Evolutionary conservation across 2,797 vertebrate species (phyloP).

Genomic region (Gymnopithys bicolor): DNA sequence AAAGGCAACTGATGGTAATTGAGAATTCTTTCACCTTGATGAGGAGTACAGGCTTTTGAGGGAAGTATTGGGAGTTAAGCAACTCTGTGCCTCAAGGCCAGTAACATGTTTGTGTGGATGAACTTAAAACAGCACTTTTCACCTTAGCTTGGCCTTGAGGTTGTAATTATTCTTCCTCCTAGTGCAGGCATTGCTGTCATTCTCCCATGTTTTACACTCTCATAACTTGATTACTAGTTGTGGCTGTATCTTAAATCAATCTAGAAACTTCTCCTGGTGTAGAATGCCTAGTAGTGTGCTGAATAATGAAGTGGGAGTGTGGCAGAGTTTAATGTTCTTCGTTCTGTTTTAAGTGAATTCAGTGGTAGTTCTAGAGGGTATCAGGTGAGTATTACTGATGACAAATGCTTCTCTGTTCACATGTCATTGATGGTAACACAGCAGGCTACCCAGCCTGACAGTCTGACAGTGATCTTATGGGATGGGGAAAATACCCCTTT

Average conservation of each 20-base stretch:
- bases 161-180: not conserved
- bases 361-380: not conserved
- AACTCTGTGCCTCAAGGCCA: not conserved
- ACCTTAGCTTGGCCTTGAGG: not conserved
- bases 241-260: slow-evolving; percentile 17
- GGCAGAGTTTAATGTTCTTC: not conserved
- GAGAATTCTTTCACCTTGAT: not conserved
- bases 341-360: not conserved
- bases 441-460: not conserved
- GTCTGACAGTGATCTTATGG: not conserved
- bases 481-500: not conserved
- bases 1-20: not conserved
- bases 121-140: not conserved
- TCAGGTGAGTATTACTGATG: not conserved
- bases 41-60: not conserved
- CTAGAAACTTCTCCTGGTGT: not conserved
- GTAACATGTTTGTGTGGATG: not conserved
- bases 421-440: not conserved
- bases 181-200: not conserved
- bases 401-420: not conserved
- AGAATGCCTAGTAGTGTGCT: not conserved
- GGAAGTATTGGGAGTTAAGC: not conserved
- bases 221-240: not conserved
- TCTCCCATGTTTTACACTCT: not conserved
- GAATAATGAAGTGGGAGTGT: not conserved